phyloP scores from a whole-genome alignment of 2,797 vertebrate genomes.

The Sternarchorhynchus goeldii region DNA sequence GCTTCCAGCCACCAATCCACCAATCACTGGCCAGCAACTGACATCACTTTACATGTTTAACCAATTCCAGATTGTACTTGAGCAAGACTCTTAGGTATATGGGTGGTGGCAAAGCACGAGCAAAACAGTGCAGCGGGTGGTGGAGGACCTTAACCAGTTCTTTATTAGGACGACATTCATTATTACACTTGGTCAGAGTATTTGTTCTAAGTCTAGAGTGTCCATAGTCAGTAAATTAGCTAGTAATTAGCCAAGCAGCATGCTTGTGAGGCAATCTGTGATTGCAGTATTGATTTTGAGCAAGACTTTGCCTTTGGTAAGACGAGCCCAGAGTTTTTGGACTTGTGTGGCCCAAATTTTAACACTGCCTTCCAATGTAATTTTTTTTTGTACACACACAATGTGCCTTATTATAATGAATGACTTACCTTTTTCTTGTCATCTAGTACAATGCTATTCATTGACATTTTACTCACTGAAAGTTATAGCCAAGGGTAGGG shows the following conservation, averaged over 20 bases:
- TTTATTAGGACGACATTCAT: conserved; percentile 37
- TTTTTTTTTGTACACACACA: conserved; percentile 74
- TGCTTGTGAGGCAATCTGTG: conserved; percentile 15
- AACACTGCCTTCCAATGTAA: conserved; percentile 48
- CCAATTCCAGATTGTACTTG: conserved; percentile 68
- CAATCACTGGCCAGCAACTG: conserved; percentile 97
- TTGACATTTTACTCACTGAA: conserved; percentile 72
- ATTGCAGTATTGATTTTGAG: conserved; percentile 30
- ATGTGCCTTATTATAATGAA: conserved; percentile 78
- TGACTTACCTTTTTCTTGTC: conserved; percentile 67
- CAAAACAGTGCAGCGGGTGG: not conserved
- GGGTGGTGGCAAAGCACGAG: not conserved
- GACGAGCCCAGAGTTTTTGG: conserved; percentile 49
- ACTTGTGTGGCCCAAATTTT: conserved; percentile 60
- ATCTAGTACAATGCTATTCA: conserved; percentile 67
- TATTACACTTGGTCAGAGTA: conserved; percentile 28
- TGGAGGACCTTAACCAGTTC: conserved; percentile 13
- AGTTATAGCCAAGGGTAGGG: conserved; percentile 60
- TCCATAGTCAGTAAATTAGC: conserved; percentile 37
- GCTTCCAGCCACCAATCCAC: conserved; percentile 98
- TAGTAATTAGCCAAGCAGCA: not conserved
- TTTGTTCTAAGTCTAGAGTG: conserved; percentile 2
- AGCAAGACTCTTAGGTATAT: not conserved
- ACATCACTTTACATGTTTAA: conserved; percentile 62
- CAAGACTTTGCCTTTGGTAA: conserved; percentile 49